Evolutionary conservation across 1,140 invertebrate species (phyloP).

Genomic region (Polypedilum vanderplanki): DNA sequence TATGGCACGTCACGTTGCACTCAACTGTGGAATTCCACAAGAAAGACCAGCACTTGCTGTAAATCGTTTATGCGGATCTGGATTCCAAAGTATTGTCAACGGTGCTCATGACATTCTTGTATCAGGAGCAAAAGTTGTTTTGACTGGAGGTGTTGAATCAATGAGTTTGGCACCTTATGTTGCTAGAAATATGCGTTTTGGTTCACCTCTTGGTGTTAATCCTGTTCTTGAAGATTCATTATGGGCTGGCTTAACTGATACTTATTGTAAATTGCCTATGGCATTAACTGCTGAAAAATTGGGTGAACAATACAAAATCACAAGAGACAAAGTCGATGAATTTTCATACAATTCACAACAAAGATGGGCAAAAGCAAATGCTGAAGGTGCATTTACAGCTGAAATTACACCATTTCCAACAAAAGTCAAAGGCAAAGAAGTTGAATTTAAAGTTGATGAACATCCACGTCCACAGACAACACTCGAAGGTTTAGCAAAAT

Average conservation of each 20-base stretch:
- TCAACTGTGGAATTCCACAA: constrained; percentile 77
- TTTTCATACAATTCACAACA: constrained; percentile 81
- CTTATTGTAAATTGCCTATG: constrained; percentile 89
- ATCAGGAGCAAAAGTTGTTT: constrained; percentile 78
- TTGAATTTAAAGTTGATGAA: constrained; percentile 79
- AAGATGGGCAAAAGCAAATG: constrained; percentile 74
- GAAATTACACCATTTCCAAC: constrained; percentile 85
- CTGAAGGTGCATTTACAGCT: constrained; percentile 79
- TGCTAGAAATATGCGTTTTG: constrained; percentile 84
- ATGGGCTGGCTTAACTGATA: constrained; percentile 86
- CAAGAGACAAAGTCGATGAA: constrained; percentile 78
- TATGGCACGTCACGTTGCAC: constrained; percentile 75
- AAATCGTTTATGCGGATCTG: constrained; percentile 89
- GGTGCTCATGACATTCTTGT: constrained; percentile 85
- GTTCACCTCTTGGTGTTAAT: constrained; percentile 72
- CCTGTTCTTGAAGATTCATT: constrained; percentile 83
- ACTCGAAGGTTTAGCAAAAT: constrained; percentile 70
- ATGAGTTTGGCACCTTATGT: constrained; percentile 94
- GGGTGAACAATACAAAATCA: constrained; percentile 82
- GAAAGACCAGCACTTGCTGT: constrained; percentile 73
- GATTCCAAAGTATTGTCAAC: constrained; percentile 89
- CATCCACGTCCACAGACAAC: constrained; percentile 89
- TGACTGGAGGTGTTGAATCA: constrained; percentile 89
- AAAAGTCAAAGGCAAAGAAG: constrained; percentile 74
- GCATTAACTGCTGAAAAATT: constrained; percentile 96